These are phyloP conservation scores for Hycleus phaleratus DNA, from an alignment of 1,140 invertebrate genomes.

Conservation along the genomic window DNA sequence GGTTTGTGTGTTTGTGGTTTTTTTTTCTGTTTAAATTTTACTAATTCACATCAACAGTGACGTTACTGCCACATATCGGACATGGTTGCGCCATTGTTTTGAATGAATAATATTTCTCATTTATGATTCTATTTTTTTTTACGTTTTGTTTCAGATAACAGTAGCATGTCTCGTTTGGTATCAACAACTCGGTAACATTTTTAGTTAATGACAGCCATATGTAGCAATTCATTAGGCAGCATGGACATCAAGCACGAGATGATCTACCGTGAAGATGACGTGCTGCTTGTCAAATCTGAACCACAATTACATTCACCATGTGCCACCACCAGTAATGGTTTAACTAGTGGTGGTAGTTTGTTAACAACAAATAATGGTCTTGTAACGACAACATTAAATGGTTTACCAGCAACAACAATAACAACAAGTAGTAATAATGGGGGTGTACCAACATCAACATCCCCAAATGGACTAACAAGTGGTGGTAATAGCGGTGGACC, in stretches of 20 bases:
- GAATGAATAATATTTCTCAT: too few relatives aligned
- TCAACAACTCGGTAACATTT: constrained; percentile 23
- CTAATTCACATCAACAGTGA: too few relatives aligned
- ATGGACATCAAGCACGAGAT: constrained; percentile 40
- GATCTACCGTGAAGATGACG: constrained; percentile 36
- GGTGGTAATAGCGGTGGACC: constrained; percentile 17
- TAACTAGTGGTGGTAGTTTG: constrained; percentile 16
- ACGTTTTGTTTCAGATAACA: constrained; percentile 27
- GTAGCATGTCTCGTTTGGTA: constrained; percentile 24
- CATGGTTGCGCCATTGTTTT: too few relatives aligned
- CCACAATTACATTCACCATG: constrained; percentile 30
- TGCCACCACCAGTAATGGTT: constrained; percentile 16
- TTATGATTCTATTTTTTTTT: too few relatives aligned
- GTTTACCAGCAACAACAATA: constrained; percentile 13
- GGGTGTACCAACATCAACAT: constrained; percentile 6
- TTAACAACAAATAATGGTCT: constrained; percentile 3
- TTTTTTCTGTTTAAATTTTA: too few relatives aligned
- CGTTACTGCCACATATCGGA: too few relatives aligned
- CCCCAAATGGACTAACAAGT: constrained; percentile 15
- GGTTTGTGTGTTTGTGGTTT: constrained; percentile 1
- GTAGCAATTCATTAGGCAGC: constrained; percentile 19
- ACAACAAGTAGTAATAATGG: constrained; percentile 3
- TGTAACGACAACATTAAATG: constrained; percentile 7
- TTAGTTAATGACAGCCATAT: constrained; percentile 30
- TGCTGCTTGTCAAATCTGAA: constrained; percentile 38